Percentiles rank a stretch among this genome's conserved stretches.
phyloP scores from a whole-genome alignment of 2,888 invertebrate genomes.

The Deroplatys truncata region DNA sequence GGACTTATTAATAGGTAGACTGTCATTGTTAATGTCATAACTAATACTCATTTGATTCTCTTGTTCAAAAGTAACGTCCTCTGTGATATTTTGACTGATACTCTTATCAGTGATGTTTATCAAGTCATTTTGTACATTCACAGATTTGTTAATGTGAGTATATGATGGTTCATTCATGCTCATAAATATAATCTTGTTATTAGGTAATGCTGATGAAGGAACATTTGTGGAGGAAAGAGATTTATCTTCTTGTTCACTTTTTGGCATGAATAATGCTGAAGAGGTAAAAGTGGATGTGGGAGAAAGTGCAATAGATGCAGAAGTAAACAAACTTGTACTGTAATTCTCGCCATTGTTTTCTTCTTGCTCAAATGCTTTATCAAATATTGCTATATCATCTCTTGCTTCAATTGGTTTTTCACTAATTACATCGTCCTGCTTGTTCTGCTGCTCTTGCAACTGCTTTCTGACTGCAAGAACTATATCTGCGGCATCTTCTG shows the following conservation, averaged over 20 bases:
- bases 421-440: background rate
- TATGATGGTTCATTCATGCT: background rate
- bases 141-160: background rate
- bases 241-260: background rate
- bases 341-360: slow-evolving; percentile 4
- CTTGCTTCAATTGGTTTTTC: slow-evolving; percentile 2
- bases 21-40: background rate
- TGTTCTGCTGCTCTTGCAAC: background rate
- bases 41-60: background rate
- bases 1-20: background rate
- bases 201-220: background rate
- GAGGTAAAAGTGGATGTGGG: background rate
- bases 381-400: background rate
- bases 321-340: background rate
- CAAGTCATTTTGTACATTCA: background rate
- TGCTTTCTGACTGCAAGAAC: slow-evolving; percentile 2
- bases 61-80: background rate
- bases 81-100: background rate
- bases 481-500: background rate
- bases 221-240: background rate
- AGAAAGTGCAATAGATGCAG: background rate
- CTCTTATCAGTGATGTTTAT: background rate
- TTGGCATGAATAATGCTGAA: background rate
- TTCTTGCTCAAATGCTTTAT: slow-evolving; percentile 10
- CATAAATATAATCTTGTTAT: background rate